Base-by-base conservation (phyloP, 2,888 invertebrate genomes). In the Noctua janthe region DNA sequence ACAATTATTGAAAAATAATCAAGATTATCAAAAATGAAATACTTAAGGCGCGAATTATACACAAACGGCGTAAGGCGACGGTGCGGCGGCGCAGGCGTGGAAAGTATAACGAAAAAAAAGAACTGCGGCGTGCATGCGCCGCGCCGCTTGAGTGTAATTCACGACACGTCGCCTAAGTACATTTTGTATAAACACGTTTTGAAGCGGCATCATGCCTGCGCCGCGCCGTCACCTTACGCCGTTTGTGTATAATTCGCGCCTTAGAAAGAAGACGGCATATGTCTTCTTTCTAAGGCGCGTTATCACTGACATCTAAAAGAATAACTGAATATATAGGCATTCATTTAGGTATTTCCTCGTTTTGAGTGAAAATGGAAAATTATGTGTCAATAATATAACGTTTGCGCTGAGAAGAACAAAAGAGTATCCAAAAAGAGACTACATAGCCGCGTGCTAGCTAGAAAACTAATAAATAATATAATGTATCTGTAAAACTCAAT, bases 401-500 rank as follows among this genome's bases (percentile, higher is more conserved):
- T 47, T 69, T 66, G 49, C 29, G 20, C n/a, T 35, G 51, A 11
- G n/a, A n/a, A 75, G 51, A 76, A 64, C 69, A 83, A 81, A 70
- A 54, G 17, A 59, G n/a, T 17, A 15, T 35, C 23, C 5, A 23
- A 39, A 49, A 62, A 54, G 5, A 23, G 7, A 23, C 56, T 35
- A n/a, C 35, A 17, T 47, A 62, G 67, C 74, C n/a, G 39, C 20
- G 47, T 72, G 67, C 67, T 67, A 75, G 43, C 64, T 85, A 71
- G 43, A 17, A 20, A 35, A 49, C n/a, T 11, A 62, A 86, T 64
- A 66, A 77, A 77, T 82, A 69, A 69, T 86, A 17, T 76, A 56
- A 59, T 70, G 78, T 70, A 43, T 49, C n/a, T 62, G n/a, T 2
- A 78, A 59, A 39, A 51, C 74, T 47, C 13, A 74, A 51, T 71